phyloP scores from a whole-genome alignment of 2,797 vertebrate species.

The Paramormyrops hopkinsi region DNA sequence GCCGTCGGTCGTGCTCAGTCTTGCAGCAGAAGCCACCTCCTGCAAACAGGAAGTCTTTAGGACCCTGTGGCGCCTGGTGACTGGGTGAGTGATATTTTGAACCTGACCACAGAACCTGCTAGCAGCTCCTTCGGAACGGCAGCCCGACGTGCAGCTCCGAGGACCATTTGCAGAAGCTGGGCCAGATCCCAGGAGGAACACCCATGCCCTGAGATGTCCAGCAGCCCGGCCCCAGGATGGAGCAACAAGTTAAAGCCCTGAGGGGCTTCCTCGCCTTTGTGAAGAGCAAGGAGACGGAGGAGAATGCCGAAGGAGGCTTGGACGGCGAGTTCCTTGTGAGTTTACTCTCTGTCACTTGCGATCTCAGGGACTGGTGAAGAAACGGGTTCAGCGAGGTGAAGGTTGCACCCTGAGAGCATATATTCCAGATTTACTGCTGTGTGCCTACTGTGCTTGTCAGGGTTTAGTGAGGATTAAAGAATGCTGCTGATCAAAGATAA shows the following conservation, averaged over 20 bases:
- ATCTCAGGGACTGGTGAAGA: background rate
- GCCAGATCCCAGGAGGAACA: background rate
- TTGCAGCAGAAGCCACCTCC: background rate
- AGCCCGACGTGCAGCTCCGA: slow-evolving; percentile 40
- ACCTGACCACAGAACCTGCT: slow-evolving; percentile 72
- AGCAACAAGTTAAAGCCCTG: slow-evolving; percentile 74
- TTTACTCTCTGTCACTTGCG: slow-evolving; percentile 21
- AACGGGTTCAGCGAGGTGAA: background rate
- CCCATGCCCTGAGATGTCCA: slow-evolving; percentile 29
- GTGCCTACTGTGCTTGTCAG: background rate
- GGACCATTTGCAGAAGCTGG: slow-evolving; percentile 30
- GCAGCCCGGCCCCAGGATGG: slow-evolving; percentile 48
- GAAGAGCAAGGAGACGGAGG: slow-evolving; percentile 61
- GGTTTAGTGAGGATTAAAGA: background rate
- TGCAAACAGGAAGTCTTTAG: slow-evolving; percentile 51
- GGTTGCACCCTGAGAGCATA: background rate
- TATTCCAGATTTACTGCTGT: slow-evolving; percentile 7
- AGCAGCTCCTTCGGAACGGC: slow-evolving; percentile 77
- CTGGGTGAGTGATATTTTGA: slow-evolving; percentile 47
- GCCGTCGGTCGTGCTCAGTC: background rate
- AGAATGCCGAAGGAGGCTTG: slow-evolving; percentile 51
- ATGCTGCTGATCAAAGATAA: background rate
- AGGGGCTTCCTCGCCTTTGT: slow-evolving; percentile 63
- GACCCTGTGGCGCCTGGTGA: slow-evolving; percentile 55
- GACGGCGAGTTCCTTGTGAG: slow-evolving; percentile 62